Base-by-base conservation (phyloP, 2,797 vertebrate genomes). In the Semotilus atromaculatus region DNA sequence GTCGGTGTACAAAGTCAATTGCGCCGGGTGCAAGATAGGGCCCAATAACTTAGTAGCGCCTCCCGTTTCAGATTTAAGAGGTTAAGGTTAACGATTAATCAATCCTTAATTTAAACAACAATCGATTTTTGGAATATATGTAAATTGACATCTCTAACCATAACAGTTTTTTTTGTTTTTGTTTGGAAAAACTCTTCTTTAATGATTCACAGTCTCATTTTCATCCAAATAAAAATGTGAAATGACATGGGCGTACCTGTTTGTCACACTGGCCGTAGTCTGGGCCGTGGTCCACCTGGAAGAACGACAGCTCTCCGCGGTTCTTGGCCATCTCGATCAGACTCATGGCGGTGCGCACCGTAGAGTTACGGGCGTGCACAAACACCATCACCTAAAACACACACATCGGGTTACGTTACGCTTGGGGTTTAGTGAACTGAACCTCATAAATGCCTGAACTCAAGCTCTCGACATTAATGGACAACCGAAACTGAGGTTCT, bases 281-380 rank as follows among this genome's bases (percentile, higher is more conserved):
- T 0, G 97, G 81, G 40, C 97, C 95, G 89, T 97, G 97, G 8
- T 95, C 92, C 29, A 97, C 91, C 58, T 96, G 94, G 90, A 99
- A 99, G 91, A 95, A 96, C 68, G 91, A 94, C 5, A 93, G 94
- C 66, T 99, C 98, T 45, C 97, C 97, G 21, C 86, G 95, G 90
- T 98, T 99, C 93, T 99, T 99, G 3, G 98, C 97, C 95, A 96
- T 96, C 92, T 99, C 98, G 71, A 97, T 97, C 88, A 99, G 94
- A 82, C 91, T 94, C 97, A 98, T 97, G 75, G 96, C 96, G 8
- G 98, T 99, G 89, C 96, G 95, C 83, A 99, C 97, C 0, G 98
- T 99, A 75, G 98, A 96, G 85, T 99, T 99, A 83, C 97, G 96
- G 86, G 98, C 97, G 80, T 99, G 98, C 81, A 99, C 98, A 88